Conservation (phyloP, 2,888 invertebrate genomes). For the Hirtodrosophila confusa region DNA sequence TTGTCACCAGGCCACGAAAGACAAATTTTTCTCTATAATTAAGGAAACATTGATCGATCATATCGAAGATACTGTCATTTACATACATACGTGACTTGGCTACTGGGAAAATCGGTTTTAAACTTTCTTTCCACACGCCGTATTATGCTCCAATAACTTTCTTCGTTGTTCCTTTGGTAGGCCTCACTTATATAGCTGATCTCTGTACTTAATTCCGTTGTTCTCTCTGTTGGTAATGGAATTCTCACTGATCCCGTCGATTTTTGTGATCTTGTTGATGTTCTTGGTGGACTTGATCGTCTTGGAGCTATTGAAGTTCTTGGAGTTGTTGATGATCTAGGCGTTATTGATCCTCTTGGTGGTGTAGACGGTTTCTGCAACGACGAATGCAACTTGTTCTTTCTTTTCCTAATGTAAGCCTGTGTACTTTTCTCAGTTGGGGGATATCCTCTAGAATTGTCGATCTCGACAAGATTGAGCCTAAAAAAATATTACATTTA, state of each 20-base stretch:
- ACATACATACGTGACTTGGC: conserved; percentile 39
- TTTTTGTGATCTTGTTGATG: neutral
- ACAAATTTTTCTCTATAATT: conserved; percentile 85
- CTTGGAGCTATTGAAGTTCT: too few species aligned
- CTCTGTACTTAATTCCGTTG: too few species aligned
- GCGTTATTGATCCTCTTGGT: too few species aligned
- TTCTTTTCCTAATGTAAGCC: neutral
- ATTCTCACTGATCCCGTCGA: neutral
- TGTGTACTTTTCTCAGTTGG: conserved; percentile 10
- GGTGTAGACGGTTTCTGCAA: neutral
- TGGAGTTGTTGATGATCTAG: too few species aligned
- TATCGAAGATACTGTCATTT: neutral
- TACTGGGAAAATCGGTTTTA: conserved; percentile 29
- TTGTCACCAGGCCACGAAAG: conserved; percentile 88
- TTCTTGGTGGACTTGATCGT: too few species aligned
- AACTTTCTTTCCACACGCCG: conserved; percentile 25
- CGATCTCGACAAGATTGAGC: neutral
- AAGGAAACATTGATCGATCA: neutral
- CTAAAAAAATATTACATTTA: too few species aligned
- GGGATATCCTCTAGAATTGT: neutral
- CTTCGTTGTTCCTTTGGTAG: neutral
- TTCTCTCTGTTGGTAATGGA: too few species aligned
- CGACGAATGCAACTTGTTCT: neutral
- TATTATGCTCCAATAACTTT: neutral
- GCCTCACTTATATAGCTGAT: neutral